Percentiles rank a stretch among this genome's conserved stretches.
Evolutionary conservation across 2,113 vertebrate species (phyloP).

Genomic region (Deroptyus accipitrinus): DNA sequence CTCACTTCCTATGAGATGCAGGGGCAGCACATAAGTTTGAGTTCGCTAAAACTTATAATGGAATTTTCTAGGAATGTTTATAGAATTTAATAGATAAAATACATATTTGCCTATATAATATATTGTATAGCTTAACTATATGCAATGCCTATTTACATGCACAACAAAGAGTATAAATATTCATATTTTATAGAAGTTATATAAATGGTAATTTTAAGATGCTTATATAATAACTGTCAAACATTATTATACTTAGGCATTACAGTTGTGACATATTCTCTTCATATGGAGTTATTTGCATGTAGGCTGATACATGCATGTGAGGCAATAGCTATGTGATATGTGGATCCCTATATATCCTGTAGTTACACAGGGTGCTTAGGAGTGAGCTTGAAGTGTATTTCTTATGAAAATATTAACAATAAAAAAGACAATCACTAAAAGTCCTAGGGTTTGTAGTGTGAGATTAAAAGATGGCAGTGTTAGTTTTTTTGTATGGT

Average conservation of each 20-base stretch:
- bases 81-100: background rate
- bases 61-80: background rate
- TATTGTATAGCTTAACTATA: background rate
- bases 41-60: background rate
- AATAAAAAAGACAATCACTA: background rate
- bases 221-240: background rate
- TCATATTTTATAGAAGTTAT: background rate
- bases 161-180: background rate
- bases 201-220: background rate
- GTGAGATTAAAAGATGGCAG: background rate
- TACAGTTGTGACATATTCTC: background rate
- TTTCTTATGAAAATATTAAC: background rate
- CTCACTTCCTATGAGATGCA: background rate
- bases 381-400: background rate
- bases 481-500: background rate
- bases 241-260: background rate
- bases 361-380: background rate
- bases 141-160: background rate
- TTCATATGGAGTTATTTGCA: background rate
- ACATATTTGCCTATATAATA: background rate
- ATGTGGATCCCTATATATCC: background rate
- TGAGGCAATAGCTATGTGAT: background rate
- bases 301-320: background rate
- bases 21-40: accelerated
- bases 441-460: background rate